Evolutionary conservation across 1,140 invertebrate species (phyloP).

Genomic region (Hormaphis cornu): DNA sequence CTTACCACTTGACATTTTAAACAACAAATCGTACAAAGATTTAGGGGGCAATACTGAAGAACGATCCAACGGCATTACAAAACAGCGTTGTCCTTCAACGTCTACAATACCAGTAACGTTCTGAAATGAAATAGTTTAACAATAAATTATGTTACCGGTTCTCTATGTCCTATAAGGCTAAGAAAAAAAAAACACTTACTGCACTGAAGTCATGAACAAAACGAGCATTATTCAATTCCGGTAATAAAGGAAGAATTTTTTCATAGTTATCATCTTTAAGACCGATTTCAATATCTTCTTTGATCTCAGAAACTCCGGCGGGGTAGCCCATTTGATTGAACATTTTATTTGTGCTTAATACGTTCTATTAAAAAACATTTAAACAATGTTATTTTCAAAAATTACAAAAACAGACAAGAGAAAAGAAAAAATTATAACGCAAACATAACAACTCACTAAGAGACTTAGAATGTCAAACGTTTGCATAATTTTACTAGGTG

Average conservation of each 20-base stretch:
- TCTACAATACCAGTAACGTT: slow-evolving; percentile 82
- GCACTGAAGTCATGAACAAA: slow-evolving; percentile 84
- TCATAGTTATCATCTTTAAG: slow-evolving; percentile 56
- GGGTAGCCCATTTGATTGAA: neutral
- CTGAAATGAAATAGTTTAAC: slow-evolving; percentile 40
- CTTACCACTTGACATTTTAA: slow-evolving; percentile 64
- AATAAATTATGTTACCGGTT: neutral
- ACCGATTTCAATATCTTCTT: slow-evolving; percentile 68
- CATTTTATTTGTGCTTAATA: neutral
- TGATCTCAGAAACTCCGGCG: slow-evolving; percentile 44
- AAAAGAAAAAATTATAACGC: too few relatives aligned
- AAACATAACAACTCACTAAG: too few relatives aligned
- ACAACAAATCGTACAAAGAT: slow-evolving; percentile 65
- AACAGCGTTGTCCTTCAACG: slow-evolving; percentile 63
- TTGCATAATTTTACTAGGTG: too few relatives aligned
- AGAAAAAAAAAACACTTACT: slow-evolving; percentile 43
- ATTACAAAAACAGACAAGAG: too few relatives aligned
- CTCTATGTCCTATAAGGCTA: neutral
- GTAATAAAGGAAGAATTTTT: slow-evolving; percentile 58
- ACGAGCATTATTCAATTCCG: slow-evolving; percentile 65
- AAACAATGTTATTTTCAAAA: too few relatives aligned
- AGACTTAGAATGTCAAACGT: too few relatives aligned
- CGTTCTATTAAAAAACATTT: neutral
- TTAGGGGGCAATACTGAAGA: slow-evolving; percentile 63
- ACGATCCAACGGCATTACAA: slow-evolving; percentile 78